Percentiles rank a stretch among this genome's conserved stretches.
phyloP scores from a whole-genome alignment of 2,888 invertebrate genomes.

The Andrena bicolor region DNA sequence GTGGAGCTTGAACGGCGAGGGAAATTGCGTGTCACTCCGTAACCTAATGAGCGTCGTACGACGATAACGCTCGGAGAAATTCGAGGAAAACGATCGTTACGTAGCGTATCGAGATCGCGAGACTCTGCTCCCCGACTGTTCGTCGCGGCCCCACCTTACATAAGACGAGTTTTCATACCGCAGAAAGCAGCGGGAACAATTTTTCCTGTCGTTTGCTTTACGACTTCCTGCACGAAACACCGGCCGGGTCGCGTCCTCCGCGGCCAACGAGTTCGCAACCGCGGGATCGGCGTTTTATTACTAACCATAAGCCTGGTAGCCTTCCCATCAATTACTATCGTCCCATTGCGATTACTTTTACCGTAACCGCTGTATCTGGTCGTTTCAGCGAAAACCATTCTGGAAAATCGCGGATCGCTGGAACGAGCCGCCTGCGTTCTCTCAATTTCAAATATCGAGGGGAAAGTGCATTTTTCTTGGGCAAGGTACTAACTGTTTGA shows the following conservation, averaged over 20 bases:
- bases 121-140: slow-evolving; percentile 12
- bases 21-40: slow-evolving; percentile 55
- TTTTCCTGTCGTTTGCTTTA: not conserved
- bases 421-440: not conserved
- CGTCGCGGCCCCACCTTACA: slow-evolving; percentile 15
- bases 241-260: not conserved
- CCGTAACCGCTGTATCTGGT: not conserved
- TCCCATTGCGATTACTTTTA: slow-evolving; percentile 10
- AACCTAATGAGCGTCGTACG: slow-evolving; percentile 38
- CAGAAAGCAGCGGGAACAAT: not conserved
- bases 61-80: slow-evolving; percentile 57
- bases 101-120: slow-evolving; percentile 28
- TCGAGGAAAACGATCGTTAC: slow-evolving; percentile 32
- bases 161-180: slow-evolving; percentile 26
- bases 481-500: not conserved
- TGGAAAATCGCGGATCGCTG: slow-evolving; percentile 14
- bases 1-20: slow-evolving; percentile 45
- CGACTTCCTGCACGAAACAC: slow-evolving; percentile 21
- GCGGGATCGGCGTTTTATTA: slow-evolving; percentile 11
- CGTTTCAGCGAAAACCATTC: slow-evolving; percentile 14
- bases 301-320: slow-evolving; percentile 12
- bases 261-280: not conserved
- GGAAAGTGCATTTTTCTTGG: slow-evolving; percentile 14
- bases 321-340: slow-evolving; percentile 35
- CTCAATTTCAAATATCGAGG: slow-evolving; percentile 7